These are phyloP conservation scores for Apodemus speciosus DNA, from an alignment of 2,113 vertebrate genomes.

Conservation along the genomic window DNA sequence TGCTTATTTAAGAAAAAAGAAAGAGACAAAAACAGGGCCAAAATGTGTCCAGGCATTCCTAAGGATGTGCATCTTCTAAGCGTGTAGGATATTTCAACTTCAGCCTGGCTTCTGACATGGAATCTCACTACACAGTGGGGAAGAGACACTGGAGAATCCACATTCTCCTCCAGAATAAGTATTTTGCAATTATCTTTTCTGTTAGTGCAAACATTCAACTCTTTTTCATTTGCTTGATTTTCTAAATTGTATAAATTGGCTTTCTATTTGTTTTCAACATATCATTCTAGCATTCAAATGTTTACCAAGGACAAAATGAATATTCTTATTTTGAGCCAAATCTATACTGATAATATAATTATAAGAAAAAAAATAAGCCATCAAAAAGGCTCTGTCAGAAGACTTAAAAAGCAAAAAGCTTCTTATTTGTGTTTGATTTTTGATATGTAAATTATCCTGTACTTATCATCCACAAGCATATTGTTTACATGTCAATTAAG, in stretches of 20 bases:
- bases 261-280: constrained; percentile 35
- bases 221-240: background rate
- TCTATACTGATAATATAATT: constrained; percentile 52
- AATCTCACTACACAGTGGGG: background rate
- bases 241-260: constrained; percentile 33
- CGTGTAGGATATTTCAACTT: background rate
- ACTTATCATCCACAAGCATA: constrained; percentile 69
- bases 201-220: background rate
- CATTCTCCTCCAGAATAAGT: background rate
- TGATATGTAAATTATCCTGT: constrained; percentile 67
- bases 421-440: constrained; percentile 58
- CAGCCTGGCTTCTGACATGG: background rate
- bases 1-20: background rate
- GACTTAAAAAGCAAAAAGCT: constrained; percentile 18
- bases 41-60: background rate
- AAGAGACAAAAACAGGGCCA: background rate
- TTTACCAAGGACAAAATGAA: constrained; percentile 48
- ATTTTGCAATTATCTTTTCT: constrained; percentile 23
- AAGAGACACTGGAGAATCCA: background rate
- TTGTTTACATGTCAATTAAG: constrained; percentile 72
- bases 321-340: constrained; percentile 50
- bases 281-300: constrained; percentile 27
- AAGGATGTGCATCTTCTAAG: background rate
- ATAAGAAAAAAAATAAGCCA: constrained; percentile 47
- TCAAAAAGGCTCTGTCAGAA: constrained; percentile 54